Base-by-base conservation (phyloP, 2,113 vertebrate species). In the Sander vitreus region DNA sequence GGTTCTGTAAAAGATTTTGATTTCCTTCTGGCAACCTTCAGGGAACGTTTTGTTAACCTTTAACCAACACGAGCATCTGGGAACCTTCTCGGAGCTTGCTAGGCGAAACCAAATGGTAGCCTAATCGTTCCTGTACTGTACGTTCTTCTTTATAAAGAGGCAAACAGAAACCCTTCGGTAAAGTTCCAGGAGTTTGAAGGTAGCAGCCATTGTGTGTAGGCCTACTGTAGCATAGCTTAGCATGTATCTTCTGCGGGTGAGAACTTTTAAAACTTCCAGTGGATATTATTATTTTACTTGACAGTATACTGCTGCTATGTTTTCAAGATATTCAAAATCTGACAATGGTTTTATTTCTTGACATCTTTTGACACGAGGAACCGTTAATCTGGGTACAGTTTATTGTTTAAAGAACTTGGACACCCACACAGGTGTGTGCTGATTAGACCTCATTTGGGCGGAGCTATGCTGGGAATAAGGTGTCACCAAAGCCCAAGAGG, bases 21-120 rank as follows among this genome's bases (percentile, higher is more conserved):
- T 11, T 43, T 11, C 9, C 25, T 48, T 33, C 15, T 23, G 36
- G 2, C 43, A 62, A 11, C 58, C 53, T 51, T 19, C 43, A 50
- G 51, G 43, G 47, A 73, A 70, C 6, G 1, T 73, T 80, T 48
- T 15, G n/a, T 39, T 59, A 36, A 76, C 72, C 12, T 36, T 57
- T 45, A 57, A 47, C 10, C 27, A 50, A 53, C 33, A 63, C 27
- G 55, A 53, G 19, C 36, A 55, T 25, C 4, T 57, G 18, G 6
- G 19, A 58, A 19, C 2, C 5, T 64, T 67, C 57, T 23, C 27
- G 58, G 36, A 65, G 70, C 16, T 0, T 0, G 50, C 12, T 11
- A 0, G 14, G 58, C 14, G 15, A 48, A 63, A 48, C 27, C 78
- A 50, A 30, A 43, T 43, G 39, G 39, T 43, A 43, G 9, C 39